These are phyloP conservation scores for Tipula helvola DNA, from an alignment of 2,888 invertebrate genomes.

Conservation along the genomic window DNA sequence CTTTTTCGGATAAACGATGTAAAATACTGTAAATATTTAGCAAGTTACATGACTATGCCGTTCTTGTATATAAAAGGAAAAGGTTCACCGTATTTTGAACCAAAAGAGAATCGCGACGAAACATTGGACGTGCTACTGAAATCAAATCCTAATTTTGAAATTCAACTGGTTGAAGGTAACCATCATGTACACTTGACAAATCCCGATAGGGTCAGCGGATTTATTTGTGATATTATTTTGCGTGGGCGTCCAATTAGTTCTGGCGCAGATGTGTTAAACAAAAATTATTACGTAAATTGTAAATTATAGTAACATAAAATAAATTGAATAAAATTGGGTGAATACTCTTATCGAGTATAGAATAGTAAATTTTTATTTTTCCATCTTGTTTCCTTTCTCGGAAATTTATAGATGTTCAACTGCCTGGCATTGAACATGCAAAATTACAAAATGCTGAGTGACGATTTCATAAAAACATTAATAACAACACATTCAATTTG, in stretches of 20 bases:
- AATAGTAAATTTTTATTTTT: background rate
- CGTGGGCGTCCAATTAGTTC: conserved; percentile 24
- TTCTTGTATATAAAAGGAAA: conserved; percentile 49
- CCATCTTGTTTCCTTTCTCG: too few species aligned
- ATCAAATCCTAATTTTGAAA: conserved; percentile 42
- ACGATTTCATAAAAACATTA: too few species aligned
- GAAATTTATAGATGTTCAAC: too few species aligned
- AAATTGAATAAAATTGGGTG: background rate
- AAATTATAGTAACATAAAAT: background rate
- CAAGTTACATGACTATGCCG: conserved; percentile 46
- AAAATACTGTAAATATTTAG: conserved; percentile 42
- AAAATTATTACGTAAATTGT: background rate
- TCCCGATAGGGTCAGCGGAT: conserved; percentile 44
- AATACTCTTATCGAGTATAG: background rate
- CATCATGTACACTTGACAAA: conserved; percentile 67
- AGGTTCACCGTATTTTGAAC: conserved; percentile 41
- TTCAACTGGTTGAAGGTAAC: conserved; percentile 49
- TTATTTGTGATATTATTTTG: conserved; percentile 44
- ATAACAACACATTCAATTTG: background rate
- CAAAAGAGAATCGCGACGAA: conserved; percentile 42
- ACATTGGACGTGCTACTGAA: conserved; percentile 38
- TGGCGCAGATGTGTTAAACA: conserved; percentile 10
- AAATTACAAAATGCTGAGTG: too few species aligned
- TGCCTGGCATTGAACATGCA: too few species aligned
- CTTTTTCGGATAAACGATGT: conserved; percentile 14